Conservation (phyloP, 2,797 vertebrate genomes). For the Erethizon dorsatum region DNA sequence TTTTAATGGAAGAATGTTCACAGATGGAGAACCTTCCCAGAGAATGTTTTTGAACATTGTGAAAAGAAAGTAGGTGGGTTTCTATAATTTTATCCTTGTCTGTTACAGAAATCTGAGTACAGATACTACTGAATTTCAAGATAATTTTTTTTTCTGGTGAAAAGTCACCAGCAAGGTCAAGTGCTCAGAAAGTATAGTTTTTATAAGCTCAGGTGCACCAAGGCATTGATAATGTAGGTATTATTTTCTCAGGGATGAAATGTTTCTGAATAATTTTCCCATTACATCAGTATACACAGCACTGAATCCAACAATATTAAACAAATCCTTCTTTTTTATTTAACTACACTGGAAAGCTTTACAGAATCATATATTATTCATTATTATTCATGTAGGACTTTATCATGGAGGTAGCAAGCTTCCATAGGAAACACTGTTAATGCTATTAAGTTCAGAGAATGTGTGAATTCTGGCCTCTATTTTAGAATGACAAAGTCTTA, state of each 20-base stretch:
- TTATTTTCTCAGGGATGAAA: conserved; percentile 78
- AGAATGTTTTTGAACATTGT: conserved; percentile 57
- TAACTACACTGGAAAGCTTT: conserved; percentile 76
- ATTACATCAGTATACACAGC: conserved; percentile 62
- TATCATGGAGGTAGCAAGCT: conserved; percentile 30
- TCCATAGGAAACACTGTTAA: conserved; percentile 29
- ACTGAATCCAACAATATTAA: conserved; percentile 65
- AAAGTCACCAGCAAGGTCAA: conserved; percentile 56
- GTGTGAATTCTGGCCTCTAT: background rate
- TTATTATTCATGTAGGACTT: conserved; percentile 72
- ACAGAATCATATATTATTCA: conserved; percentile 74
- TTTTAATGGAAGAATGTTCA: background rate
- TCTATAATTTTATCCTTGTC: background rate
- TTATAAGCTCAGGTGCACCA: conserved; percentile 48
- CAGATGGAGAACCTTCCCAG: background rate
- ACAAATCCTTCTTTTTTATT: conserved; percentile 81
- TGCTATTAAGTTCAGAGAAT: conserved; percentile 51
- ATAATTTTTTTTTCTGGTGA: conserved; percentile 27
- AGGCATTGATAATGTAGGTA: background rate
- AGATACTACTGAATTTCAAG: conserved; percentile 46
- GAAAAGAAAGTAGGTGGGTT: conserved; percentile 45
- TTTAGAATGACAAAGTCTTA: conserved; percentile 35
- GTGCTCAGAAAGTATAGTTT: background rate
- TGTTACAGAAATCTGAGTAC: conserved; percentile 54
- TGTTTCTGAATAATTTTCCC: conserved; percentile 71